Percentiles rank a stretch among this genome's conserved stretches.
phyloP scores from a whole-genome alignment of 2,888 invertebrate genomes.

The Pollenia amentaria region DNA sequence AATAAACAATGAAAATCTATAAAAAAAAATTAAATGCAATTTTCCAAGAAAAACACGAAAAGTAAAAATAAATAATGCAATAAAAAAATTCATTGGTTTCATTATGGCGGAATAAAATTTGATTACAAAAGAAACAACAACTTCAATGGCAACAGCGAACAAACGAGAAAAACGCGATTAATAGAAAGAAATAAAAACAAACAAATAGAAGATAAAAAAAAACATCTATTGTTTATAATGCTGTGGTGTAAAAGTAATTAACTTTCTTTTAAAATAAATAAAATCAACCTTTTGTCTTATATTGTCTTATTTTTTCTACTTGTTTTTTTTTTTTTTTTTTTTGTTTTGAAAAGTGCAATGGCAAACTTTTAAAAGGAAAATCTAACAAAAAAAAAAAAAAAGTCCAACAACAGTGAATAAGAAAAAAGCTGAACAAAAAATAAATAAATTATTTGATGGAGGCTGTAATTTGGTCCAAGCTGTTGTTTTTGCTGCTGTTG shows the following conservation, averaged over 20 bases:
- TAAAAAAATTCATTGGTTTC: constrained; percentile 56
- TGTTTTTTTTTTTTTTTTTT: too few relatives aligned
- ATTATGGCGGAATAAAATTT: constrained; percentile 61
- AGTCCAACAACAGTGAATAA: constrained; percentile 17
- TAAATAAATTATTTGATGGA: constrained; percentile 62
- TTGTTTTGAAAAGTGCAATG: constrained; percentile 26
- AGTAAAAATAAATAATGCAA: constrained; percentile 38
- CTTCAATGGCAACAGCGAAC: constrained; percentile 6
- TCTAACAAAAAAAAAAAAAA: neutral
- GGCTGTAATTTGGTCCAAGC: constrained; percentile 43
- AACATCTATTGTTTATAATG: constrained; percentile 56
- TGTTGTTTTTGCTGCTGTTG: constrained; percentile 40
- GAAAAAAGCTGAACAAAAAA: constrained; percentile 21
- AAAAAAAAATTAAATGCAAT: constrained; percentile 43
- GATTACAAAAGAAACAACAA: constrained; percentile 58
- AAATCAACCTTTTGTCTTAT: constrained; percentile 68
- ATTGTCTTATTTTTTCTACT: too few relatives aligned
- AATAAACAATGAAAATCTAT: constrained; percentile 54
- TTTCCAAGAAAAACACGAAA: constrained; percentile 44
- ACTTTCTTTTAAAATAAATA: constrained; percentile 72
- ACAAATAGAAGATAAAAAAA: neutral
- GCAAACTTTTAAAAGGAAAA: constrained; percentile 26
- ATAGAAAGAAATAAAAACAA: constrained; percentile 27
- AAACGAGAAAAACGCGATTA: constrained; percentile 29
- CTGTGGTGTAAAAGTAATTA: constrained; percentile 67